Evolutionary conservation across 2,888 invertebrate species (phyloP), one percentile per base, ranked within the genome.

Genomic region (Orgyia antiqua): DNA sequence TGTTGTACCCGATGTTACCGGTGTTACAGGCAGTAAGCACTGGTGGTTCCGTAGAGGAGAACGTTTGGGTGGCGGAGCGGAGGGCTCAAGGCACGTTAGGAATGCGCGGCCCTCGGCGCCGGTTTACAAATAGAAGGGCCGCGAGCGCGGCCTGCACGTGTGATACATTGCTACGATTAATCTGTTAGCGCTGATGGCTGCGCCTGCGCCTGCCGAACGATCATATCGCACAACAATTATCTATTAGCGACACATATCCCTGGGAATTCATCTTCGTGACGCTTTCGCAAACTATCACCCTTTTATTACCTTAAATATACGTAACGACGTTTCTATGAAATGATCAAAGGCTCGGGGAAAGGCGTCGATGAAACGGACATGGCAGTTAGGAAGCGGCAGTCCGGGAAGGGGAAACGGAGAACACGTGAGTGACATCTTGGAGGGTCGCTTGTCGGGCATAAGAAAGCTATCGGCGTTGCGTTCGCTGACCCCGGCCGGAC

Each of bases 121-220:
- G 74, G 80, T 78, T 82, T 80, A 84, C 84, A 83, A 82, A 83
- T 83, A 84, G 82, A 84, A 84, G 82, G 82, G 78, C 80, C 77
- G 69, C 76, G 70, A 74, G 72, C 63, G 64, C 70, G 67, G 67
- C 69, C 74, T 77, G 77, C 83, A 79, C 78, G 79, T 79, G 80
- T 80, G 71, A 79, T 78, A 74, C 76, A 78, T 80, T 65, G 73
- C 73, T 61, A 68, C 74, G 72, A 80, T 78, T 73, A 71, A 77
- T 79, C 77, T 73, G 73, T 78, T 78, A 72, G 69, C 73, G 67
- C 69, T 68, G 69, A 71, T 66, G 67, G 58, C 62, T 73, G 68
- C 65, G 66, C 65, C 55, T 50, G 66, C 68, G 62, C 61, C 18
- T 8, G 18, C 18, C 18, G 50, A 55, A 54, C 55, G 56, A 58